Percentiles rank a stretch among this genome's conserved stretches.
phyloP scores from a whole-genome alignment of 2,797 vertebrate genomes.

The Cyprinella venusta region DNA sequence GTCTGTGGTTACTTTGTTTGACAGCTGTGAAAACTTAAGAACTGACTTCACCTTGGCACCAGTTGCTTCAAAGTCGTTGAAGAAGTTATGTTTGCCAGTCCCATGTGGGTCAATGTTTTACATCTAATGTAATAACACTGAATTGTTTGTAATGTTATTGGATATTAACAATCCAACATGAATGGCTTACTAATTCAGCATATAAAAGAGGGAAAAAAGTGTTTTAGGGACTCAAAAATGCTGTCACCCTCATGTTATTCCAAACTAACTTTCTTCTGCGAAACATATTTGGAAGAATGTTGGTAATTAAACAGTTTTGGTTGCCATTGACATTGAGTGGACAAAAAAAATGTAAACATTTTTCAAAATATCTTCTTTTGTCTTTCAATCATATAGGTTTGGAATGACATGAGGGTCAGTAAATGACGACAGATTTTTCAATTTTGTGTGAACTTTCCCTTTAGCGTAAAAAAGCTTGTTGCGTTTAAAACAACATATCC shows the following conservation, averaged over 20 bases:
- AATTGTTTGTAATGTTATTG: neutral
- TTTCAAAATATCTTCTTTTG: neutral
- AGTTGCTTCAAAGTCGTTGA: neutral
- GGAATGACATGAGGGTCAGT: neutral
- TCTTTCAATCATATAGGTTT: neutral
- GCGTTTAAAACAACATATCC: neutral
- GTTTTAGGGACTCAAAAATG: neutral
- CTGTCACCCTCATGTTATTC: neutral
- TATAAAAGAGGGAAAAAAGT: neutral
- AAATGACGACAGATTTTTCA: neutral
- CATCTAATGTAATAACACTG: neutral
- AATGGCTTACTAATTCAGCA: neutral
- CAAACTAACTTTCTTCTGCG: neutral
- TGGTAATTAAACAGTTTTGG: no score
- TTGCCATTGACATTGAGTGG: neutral
- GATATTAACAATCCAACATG: neutral
- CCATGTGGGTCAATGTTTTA: neutral
- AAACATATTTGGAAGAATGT: neutral
- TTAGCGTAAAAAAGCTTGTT: neutral
- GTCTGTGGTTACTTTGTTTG: neutral
- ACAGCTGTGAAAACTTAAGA: neutral
- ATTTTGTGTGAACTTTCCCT: neutral
- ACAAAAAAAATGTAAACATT: neutral
- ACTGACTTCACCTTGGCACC: neutral
- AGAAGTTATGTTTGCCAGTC: neutral